These are phyloP conservation scores for Hucho hucho DNA, from an alignment of 2,113 vertebrate genomes.

Conservation along the genomic window DNA sequence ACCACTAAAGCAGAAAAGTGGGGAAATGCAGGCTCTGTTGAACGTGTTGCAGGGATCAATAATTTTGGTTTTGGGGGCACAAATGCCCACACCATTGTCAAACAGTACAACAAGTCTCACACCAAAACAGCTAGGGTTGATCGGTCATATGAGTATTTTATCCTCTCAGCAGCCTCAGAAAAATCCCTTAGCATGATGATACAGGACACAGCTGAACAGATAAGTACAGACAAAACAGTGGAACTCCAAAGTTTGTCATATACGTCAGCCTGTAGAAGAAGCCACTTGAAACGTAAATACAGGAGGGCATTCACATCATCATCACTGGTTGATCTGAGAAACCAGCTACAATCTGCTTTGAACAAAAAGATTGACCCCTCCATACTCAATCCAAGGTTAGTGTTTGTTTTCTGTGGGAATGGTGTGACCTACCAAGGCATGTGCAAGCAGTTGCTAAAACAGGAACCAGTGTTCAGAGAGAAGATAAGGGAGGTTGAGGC, in stretches of 20 bases:
- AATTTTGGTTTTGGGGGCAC: constrained; percentile 87
- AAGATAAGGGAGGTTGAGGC: constrained; percentile 74
- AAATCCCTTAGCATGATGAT: constrained; percentile 74
- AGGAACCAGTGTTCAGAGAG: constrained; percentile 76
- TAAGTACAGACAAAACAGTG: constrained; percentile 48
- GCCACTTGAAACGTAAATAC: neutral
- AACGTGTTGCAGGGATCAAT: constrained; percentile 78
- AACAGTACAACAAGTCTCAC: constrained; percentile 65
- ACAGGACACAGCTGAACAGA: constrained; percentile 65
- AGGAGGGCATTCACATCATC: constrained; percentile 43
- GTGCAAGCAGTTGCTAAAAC: constrained; percentile 74
- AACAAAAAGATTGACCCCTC: constrained; percentile 28
- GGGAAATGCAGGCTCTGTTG: constrained; percentile 51
- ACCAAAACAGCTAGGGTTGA: constrained; percentile 16
- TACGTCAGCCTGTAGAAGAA: constrained; percentile 1
- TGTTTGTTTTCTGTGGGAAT: constrained; percentile 87
- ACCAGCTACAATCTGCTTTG: constrained; percentile 53
- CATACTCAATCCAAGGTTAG: constrained; percentile 63
- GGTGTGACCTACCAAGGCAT: constrained; percentile 76
- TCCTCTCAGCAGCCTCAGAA: constrained; percentile 77
- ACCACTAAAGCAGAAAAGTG: constrained; percentile 73
- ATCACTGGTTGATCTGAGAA: constrained; percentile 70
- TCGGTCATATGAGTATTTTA: constrained; percentile 69
- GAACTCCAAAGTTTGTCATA: constrained; percentile 73
- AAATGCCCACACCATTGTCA: constrained; percentile 80